phyloP scores from a whole-genome alignment of 2,797 vertebrate genomes.

The Pangasius djambal region DNA sequence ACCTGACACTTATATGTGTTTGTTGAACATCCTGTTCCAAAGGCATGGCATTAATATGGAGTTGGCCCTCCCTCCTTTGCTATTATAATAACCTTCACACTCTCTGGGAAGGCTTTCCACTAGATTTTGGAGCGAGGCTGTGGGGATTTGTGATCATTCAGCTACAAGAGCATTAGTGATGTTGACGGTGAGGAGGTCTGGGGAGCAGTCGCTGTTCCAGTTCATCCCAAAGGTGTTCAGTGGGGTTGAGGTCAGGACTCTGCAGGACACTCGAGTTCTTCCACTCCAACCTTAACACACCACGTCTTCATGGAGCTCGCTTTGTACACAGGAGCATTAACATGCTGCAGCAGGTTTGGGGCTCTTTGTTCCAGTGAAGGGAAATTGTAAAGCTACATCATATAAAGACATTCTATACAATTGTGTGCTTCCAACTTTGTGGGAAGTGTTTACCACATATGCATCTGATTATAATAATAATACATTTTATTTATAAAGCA shows the following conservation, averaged over 20 bases:
- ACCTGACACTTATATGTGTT: not conserved
- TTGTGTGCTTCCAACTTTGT: not conserved
- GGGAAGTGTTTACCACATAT: not conserved
- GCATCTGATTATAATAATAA: no score
- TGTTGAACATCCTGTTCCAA: not conserved
- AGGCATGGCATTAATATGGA: no score
- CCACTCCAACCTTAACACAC: no score
- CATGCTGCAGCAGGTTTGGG: not conserved
- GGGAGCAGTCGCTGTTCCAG: no score
- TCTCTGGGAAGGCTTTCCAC: not conserved
- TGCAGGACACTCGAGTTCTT: no score
- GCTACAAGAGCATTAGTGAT: not conserved
- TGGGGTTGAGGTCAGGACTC: no score
- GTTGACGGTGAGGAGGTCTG: not conserved
- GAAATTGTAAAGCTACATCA: no score
- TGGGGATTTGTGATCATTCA: not conserved
- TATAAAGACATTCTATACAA: not conserved
- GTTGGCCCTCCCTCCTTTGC: no score
- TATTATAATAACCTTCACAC: not conserved
- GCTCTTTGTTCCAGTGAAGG: not conserved
- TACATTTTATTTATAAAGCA: no score
- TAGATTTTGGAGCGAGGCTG: not conserved
- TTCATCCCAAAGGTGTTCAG: no score
- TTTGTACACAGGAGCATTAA: not conserved
- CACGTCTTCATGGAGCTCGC: no score